phyloP scores from a whole-genome alignment of 1,140 invertebrate species.

The Brachystomella parvula region DNA sequence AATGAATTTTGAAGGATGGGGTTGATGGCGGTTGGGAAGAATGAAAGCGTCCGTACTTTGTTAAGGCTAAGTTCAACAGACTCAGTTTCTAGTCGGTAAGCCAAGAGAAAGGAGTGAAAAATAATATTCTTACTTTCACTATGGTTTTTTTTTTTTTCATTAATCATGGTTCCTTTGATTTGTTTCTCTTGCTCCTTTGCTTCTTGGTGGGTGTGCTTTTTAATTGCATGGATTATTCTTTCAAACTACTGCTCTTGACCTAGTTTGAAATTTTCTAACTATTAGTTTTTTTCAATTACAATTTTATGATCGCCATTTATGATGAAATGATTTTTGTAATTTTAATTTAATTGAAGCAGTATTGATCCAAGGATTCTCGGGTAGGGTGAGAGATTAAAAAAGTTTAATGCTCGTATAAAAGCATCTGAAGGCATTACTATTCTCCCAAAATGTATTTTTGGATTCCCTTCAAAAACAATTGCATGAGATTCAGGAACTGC shows the following conservation, averaged over 20 bases:
- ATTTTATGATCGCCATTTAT: background rate
- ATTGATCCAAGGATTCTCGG: too few relatives aligned
- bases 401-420: background rate
- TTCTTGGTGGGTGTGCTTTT: too few relatives aligned
- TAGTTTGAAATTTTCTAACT: background rate
- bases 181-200: too few relatives aligned
- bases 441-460: background rate
- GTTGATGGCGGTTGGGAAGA: background rate
- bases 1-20: background rate
- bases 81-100: conserved; percentile 2
- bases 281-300: background rate
- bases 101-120: background rate
- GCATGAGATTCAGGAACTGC: background rate
- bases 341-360: background rate
- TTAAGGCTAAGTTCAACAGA: background rate
- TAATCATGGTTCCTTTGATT: background rate
- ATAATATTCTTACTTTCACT: background rate
- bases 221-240: background rate
- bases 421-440: background rate
- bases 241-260: background rate
- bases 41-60: background rate
- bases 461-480: background rate
- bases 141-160: background rate
- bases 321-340: background rate
- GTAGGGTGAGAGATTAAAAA: too few relatives aligned